Evolutionary conservation across 2,797 vertebrate species (phyloP).

Genomic region (Mormyrops boulengeri): DNA sequence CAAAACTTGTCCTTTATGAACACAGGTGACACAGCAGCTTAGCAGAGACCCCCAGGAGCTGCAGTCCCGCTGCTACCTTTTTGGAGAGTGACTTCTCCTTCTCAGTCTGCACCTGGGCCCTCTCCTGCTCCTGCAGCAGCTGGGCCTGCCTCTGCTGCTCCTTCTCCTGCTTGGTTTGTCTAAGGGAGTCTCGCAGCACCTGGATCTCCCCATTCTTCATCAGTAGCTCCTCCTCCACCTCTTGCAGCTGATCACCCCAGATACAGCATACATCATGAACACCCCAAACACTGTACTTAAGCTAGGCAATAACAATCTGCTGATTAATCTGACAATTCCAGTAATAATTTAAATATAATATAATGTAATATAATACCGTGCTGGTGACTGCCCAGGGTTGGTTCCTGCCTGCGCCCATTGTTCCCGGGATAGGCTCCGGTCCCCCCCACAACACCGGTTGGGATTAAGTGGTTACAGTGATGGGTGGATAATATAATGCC

Average conservation of each 20-base stretch:
- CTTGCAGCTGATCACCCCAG: slow-evolving; percentile 62
- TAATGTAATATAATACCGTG: not conserved
- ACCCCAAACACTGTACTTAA: not conserved
- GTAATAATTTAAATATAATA: not conserved
- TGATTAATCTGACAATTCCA: not conserved
- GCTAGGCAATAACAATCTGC: not conserved
- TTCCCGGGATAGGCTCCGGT: not conserved
- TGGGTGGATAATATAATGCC: not conserved
- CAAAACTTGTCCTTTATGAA: not conserved
- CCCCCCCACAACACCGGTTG: not conserved
- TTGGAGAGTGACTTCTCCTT: slow-evolving; percentile 80
- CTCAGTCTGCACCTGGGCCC: slow-evolving; percentile 62
- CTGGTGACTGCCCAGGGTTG: not conserved
- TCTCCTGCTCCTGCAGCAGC: slow-evolving; percentile 66
- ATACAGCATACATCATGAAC: slow-evolving; percentile 4
- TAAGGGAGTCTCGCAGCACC: slow-evolving; percentile 82
- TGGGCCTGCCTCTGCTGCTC: slow-evolving; percentile 75
- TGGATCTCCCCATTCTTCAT: slow-evolving; percentile 88
- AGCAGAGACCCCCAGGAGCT: not conserved
- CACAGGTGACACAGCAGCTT: not conserved
- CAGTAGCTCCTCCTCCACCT: slow-evolving; percentile 78
- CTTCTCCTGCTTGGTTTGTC: slow-evolving; percentile 65
- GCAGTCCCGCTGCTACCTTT: slow-evolving; percentile 61
- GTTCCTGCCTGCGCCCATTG: not conserved
- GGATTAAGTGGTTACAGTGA: not conserved